Evolutionary conservation across 1,140 invertebrate species (phyloP).

Genomic region (Amphibalanus amphitrite): DNA sequence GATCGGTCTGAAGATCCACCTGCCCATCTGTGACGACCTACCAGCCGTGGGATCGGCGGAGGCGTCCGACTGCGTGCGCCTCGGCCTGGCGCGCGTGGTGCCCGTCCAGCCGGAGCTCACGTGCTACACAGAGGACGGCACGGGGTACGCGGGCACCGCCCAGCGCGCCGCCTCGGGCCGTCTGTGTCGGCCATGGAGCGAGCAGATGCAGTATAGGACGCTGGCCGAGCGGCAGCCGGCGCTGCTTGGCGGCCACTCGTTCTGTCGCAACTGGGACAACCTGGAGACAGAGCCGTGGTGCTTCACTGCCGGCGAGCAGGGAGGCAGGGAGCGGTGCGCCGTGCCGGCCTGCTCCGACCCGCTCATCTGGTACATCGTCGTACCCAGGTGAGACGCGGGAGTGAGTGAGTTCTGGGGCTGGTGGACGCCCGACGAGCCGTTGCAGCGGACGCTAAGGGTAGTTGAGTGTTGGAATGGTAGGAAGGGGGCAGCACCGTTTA

Average conservation of each 20-base stretch:
- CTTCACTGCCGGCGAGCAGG: constrained; percentile 35
- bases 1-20: constrained; percentile 53
- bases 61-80: constrained; percentile 53
- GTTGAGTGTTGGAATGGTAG: no score
- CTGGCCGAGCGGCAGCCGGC: constrained; percentile 54
- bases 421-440: no score
- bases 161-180: constrained; percentile 49
- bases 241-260: constrained; percentile 68
- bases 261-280: constrained; percentile 78
- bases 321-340: constrained; percentile 51
- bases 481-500: no score
- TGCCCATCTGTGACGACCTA: constrained; percentile 71
- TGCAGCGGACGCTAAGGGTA: no score
- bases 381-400: constrained; percentile 35
- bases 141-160: constrained; percentile 57
- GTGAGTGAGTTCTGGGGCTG: no score
- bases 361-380: constrained; percentile 34
- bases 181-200: constrained; percentile 59
- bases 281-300: constrained; percentile 74
- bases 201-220: constrained; percentile 44
- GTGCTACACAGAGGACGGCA: constrained; percentile 71
- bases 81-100: constrained; percentile 43
- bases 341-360: constrained; percentile 49
- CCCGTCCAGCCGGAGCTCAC: constrained; percentile 24
- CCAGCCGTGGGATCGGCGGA: constrained; percentile 52